Base-by-base conservation (phyloP, 2,797 vertebrate genomes). In the Lepilemur septentrionalis region DNA sequence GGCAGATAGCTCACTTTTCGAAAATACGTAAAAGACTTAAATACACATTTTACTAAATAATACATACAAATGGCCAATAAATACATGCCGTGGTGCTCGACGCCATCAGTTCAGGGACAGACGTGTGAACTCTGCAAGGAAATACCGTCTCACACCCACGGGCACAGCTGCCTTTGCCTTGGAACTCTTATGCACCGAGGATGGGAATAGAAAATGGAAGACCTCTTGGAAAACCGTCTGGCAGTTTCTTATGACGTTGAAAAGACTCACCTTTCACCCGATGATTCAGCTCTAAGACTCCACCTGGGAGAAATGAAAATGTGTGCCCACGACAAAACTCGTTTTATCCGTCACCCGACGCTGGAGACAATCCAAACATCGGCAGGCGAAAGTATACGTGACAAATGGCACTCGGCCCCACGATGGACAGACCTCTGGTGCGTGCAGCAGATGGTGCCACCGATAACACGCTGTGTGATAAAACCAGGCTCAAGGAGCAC, bases 21-120 rank as follows among this genome's bases (percentile, higher is more conserved):
- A 38, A 9, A 76, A 76, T 12, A 46, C 43, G 28, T 23, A 59
- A 32, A 79, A n/a, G 41, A 50, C 41, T 28, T 20, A 25, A 72
- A 28, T 4, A 30, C 3, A 25, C 3, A 14, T 43, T 52, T 20
- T 52, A n/a, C 4, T 2, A 11, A 72, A 50, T 2, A 10, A 28
- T 3, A 9, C 8, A 0, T 10, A 20, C n/a, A 12, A 38, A 22
- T 7, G 14, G 30, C 63, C 28, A 14, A 38, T 12, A 23, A 7
- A 35, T 41, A 14, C 20, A 14, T 1, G 20, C 4, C 1, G 20
- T 2, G 1, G 52, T 1, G 18, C 70, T 35, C 2, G 0, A 1
- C 0, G 20, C 4, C 43, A 8, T 28, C 23, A 3, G 35, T 43
- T 18, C 75, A 17, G 35, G 78, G 41, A 50, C 15, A 20, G 3